Percentiles rank a stretch among this genome's conserved stretches.
Evolutionary conservation across 2,888 invertebrate genomes (phyloP).

Genomic region (Drosophila anceps): DNA sequence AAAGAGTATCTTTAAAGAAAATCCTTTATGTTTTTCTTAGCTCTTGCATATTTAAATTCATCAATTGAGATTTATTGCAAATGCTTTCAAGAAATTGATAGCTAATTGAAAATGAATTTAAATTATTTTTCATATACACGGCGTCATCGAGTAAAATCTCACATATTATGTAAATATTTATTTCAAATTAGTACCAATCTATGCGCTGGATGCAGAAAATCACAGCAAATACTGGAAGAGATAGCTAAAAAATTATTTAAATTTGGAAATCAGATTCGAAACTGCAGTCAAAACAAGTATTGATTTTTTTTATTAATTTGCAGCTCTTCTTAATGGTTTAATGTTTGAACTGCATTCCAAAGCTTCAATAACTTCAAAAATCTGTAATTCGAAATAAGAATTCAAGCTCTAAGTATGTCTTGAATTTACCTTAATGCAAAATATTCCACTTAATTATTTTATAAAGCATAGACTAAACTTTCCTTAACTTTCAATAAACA

Average conservation of each 20-base stretch:
- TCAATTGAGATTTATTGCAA: conserved; percentile 6
- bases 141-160: neutral
- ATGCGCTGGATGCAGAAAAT: neutral
- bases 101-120: neutral
- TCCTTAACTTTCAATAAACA: neutral
- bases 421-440: too few species aligned
- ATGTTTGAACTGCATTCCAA: too few species aligned
- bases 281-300: too few species aligned
- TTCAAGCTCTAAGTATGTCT: too few species aligned
- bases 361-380: too few species aligned
- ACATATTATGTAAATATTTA: too few species aligned
- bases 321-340: too few species aligned
- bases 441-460: too few species aligned
- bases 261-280: neutral
- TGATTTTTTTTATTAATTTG: too few species aligned
- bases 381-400: too few species aligned
- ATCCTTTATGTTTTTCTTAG: neutral
- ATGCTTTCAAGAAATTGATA: neutral
- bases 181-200: neutral
- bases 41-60: neutral
- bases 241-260: too few species aligned
- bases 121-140: neutral
- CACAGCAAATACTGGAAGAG: neutral
- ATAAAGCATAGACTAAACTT: too few species aligned
- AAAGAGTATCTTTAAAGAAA: neutral